phyloP scores from a whole-genome alignment of 2,797 vertebrate genomes.

The Hemitrygon akajei region DNA sequence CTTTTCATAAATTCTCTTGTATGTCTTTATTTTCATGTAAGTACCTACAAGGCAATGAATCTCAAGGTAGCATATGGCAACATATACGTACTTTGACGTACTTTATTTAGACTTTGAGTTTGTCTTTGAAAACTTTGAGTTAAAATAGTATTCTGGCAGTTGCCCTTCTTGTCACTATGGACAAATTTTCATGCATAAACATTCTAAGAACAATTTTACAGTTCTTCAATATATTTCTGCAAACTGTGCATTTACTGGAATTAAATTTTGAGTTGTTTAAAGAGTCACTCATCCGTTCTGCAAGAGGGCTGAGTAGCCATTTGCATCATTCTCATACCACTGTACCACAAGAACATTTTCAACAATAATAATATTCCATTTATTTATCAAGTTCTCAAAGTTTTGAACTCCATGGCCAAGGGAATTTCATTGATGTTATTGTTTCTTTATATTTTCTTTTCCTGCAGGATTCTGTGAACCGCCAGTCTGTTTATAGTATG shows the following conservation, averaged over 20 bases:
- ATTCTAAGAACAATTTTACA: too few species aligned
- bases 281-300: background rate
- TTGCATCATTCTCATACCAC: background rate
- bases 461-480: constrained; percentile 61
- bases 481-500: constrained; percentile 65
- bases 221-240: too few species aligned
- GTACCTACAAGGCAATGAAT: too few species aligned
- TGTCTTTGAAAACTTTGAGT: too few species aligned
- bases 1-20: too few species aligned
- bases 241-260: background rate
- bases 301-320: background rate
- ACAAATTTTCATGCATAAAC: too few species aligned
- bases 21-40: too few species aligned
- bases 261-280: background rate
- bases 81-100: too few species aligned
- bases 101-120: too few species aligned
- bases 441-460: background rate
- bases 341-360: background rate
- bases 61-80: too few species aligned
- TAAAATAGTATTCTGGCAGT: too few species aligned
- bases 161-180: too few species aligned
- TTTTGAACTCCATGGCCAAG: background rate
- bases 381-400: background rate
- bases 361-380: background rate
- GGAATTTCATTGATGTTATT: background rate